Evolutionary conservation across 2,888 invertebrate genomes (phyloP), one percentile per base, ranked within the genome.

Genomic region (Cheilosia pagana): DNA sequence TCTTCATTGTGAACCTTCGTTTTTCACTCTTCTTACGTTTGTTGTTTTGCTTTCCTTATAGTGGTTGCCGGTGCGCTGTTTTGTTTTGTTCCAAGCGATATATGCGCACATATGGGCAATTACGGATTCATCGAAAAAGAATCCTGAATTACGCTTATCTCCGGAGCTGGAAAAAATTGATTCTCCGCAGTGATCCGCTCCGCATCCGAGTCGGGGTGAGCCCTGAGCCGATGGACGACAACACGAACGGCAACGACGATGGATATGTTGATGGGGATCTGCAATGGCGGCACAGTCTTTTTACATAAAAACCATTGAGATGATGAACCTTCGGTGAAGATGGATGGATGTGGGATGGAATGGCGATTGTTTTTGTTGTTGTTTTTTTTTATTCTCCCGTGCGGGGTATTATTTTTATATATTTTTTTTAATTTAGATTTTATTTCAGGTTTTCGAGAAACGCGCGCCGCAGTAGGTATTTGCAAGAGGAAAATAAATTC

Each of bases 121-220:
- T 85, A 85, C 85, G 85, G 81, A 85, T 85, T 81, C 85, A 85
- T 85, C 81, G 81, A 85, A 85, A 81, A 76, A 76, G 85, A 81
- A 81, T 85, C 85, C 85, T 85, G 85, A 81, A 85, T 85, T 85
- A 85, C 85, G 85, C 85, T 85, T 85, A 85, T 85, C 79, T 81
- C 14, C 39, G 60, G 7, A 83, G 79, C 74, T 83, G 79, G 83
- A 79, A 79, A 79, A 83, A 83, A 79, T 79, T 79, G 79, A 79
- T 83, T 83, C 83, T 62, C 70, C 52, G 53, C 74, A 74, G 35
- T 12, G 35, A 35, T 12, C 10, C 3, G 23, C 82, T 67, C 72
- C 57, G 59, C 79, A 83, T 79, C 67, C 75, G 65, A 71, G 25
- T 52, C 23, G 16, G 41, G 39, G 50, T 55, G 62, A 59, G 57